Evolutionary conservation across 2,113 vertebrate species (phyloP).

Genomic region (Euleptes europaea): DNA sequence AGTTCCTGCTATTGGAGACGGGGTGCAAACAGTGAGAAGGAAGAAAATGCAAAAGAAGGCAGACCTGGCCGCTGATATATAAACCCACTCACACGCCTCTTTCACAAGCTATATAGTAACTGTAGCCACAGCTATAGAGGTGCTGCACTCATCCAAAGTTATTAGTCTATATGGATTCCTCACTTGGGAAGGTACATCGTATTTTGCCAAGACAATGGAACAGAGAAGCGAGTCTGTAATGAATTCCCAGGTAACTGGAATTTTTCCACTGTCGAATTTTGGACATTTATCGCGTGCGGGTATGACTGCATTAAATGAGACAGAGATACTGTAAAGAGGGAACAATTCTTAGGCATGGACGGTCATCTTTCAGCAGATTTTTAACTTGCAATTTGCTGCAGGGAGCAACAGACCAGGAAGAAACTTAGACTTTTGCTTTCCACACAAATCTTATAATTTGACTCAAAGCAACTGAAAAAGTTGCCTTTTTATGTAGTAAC

Average conservation of each 20-base stretch:
- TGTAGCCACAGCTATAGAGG: not conserved
- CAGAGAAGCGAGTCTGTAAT: slow-evolving; percentile 34
- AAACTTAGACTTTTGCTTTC: slow-evolving; percentile 7
- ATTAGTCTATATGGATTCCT: slow-evolving; percentile 32
- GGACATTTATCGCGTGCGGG: slow-evolving; percentile 10
- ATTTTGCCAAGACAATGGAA: slow-evolving; percentile 36
- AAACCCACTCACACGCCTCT: not conserved
- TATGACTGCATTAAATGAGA: not conserved
- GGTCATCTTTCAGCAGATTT: slow-evolving; percentile 2
- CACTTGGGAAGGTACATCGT: slow-evolving; percentile 34
- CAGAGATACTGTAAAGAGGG: not conserved
- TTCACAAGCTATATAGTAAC: not conserved
- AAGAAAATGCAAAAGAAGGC: not conserved
- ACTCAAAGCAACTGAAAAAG: slow-evolving; percentile 21
- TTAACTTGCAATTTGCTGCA: slow-evolving; percentile 9
- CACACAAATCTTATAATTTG: slow-evolving; percentile 9
- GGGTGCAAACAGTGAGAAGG: not conserved
- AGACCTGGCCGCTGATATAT: slow-evolving; percentile 6
- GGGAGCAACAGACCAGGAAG: not conserved
- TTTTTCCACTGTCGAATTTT: slow-evolving; percentile 35
- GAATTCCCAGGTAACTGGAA: slow-evolving; percentile 59
- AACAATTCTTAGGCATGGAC: slow-evolving; percentile 34
- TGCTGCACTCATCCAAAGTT: not conserved
- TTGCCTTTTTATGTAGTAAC: slow-evolving; percentile 4
- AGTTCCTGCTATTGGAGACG: slow-evolving; percentile 3